Base-by-base conservation (phyloP, 2,888 invertebrate genomes). In the Blomia tropicalis region DNA sequence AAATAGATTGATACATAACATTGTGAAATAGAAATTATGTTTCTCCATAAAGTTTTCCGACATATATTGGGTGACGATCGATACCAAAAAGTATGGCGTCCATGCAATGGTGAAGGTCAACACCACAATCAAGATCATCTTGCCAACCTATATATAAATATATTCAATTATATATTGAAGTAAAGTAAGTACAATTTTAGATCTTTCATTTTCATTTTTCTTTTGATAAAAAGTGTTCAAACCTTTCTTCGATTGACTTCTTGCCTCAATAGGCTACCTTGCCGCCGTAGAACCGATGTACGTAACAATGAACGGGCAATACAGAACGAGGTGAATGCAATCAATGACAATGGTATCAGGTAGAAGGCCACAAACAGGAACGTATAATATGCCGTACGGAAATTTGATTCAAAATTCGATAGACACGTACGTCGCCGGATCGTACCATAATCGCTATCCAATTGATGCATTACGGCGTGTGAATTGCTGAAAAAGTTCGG, bases 31-130 rank as follows among this genome's bases (percentile, higher is more conserved):
- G 67, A 73, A 76, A 66, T 76, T 72, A 14, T 71, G 69, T 23
- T 72, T 67, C 5, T 71, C 66, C 27, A 75, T 70, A 66, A 74
- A 75, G 63, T 72, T 75, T 44, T 67, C 67, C 4, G 67, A 62
- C 64, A 73, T 73, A 2, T 74, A 68, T 66, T 75, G 75, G 4
- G 74, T 74, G 11, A 75, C 67, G n/a, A 75, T 69, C 29, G 71
- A 72, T 7, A 75, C 73, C n/a, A 75, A 64, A 65, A 76, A 76
- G 64, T 74, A 74, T 0, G 76, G 76, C 2, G 75, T 75, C 76
- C 76, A 77, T 47, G 72, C 72, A 23, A 75, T 68, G 22, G 74
- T 70, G 65, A 75, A 77, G 0, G 74, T 71, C 11, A 73, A 64
- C 1, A 75, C 74, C 11, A 77, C 72, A 5, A 76, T 73, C 43